Base-by-base conservation (phyloP, 2,113 vertebrate species). In the Porphyrio hochstetteri region DNA sequence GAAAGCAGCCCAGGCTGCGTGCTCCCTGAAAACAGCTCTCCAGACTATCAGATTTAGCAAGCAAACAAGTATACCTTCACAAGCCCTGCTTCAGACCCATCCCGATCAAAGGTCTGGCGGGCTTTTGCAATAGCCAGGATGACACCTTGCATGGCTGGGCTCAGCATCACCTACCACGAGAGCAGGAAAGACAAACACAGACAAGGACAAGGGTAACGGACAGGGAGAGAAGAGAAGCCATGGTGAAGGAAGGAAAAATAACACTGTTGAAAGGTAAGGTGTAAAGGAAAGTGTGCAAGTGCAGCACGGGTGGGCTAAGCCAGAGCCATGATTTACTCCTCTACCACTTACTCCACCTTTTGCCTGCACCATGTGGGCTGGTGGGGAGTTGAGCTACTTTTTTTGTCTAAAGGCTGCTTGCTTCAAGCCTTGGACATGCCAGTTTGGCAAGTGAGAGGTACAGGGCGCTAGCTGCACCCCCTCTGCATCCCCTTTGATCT, bases 111-210 rank as follows among this genome's bases (percentile, higher is more conserved):
- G 28, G 97, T 98, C 91, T 99, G 98, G 77, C 99, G 98, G 97
- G 99, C 99, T 97, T 99, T 99, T 70, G 99, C 99, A 82, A 99
- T 99, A 92, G 99, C 99, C 90, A 99, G 97, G 96, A 99, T 99
- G 97, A 99, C 98, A 23, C 99, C 99, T 97, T 99, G 99, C 99
- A 99, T 99, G 81, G 99, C 99, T 70, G 99, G 99, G 71, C 98
- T 99, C 95, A 99, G 98, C 99, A 99, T 99, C 98, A 99, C 98
- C 99, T 99, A 86, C 97, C 98, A 97, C 61, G 7, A 64, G 78
- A 96, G 78, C 95, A 86, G 88, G 96, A 88, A 87, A 86, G 95
- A 97, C 27, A 92, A 67, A 96, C 80, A 95, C 55, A 97, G 42
- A 97, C 60, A 88, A 77, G 60, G 92, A 86, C 59, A 92, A 91